These are phyloP conservation scores for Florisuga fusca DNA, from an alignment of 2,797 vertebrate genomes.

Conservation along the genomic window DNA sequence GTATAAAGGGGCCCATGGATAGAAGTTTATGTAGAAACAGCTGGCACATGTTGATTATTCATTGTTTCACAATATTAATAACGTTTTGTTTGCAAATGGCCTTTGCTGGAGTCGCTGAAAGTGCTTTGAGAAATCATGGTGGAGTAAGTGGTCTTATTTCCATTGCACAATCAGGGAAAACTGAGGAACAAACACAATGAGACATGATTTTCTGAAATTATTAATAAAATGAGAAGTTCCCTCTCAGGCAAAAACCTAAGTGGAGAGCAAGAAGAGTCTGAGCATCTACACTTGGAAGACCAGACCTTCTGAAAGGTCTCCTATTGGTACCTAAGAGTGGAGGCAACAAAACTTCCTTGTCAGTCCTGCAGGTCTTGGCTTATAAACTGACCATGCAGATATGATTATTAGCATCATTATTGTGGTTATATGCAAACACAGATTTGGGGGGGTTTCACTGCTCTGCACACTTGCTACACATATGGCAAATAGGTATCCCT, in stretches of 20 bases:
- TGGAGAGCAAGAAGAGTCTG: not conserved
- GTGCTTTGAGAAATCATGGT: constrained; percentile 25
- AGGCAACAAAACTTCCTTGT: not conserved
- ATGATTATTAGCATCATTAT: not conserved
- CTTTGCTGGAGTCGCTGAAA: constrained; percentile 24
- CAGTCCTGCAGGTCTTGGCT: not conserved
- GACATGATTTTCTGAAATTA: not conserved
- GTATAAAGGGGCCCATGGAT: not conserved
- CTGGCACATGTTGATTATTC: constrained; percentile 15
- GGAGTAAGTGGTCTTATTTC: constrained; percentile 29
- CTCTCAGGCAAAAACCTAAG: not conserved
- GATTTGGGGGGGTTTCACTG: not conserved
- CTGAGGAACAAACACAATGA: not conserved
- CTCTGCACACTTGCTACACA: not conserved
- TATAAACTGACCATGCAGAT: not conserved
- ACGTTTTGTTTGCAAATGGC: not conserved
- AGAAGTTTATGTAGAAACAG: constrained; percentile 5
- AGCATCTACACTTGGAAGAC: not conserved
- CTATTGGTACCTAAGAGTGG: not conserved
- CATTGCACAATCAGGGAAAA: constrained; percentile 46
- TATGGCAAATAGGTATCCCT: not conserved
- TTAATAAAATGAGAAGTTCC: not conserved
- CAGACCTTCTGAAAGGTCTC: not conserved
- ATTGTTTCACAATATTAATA: constrained; percentile 50
- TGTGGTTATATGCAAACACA: not conserved